Evolutionary conservation across 2,888 invertebrate genomes (phyloP), one percentile per base, ranked within the genome.

Genomic region (Drosophila emarginata): DNA sequence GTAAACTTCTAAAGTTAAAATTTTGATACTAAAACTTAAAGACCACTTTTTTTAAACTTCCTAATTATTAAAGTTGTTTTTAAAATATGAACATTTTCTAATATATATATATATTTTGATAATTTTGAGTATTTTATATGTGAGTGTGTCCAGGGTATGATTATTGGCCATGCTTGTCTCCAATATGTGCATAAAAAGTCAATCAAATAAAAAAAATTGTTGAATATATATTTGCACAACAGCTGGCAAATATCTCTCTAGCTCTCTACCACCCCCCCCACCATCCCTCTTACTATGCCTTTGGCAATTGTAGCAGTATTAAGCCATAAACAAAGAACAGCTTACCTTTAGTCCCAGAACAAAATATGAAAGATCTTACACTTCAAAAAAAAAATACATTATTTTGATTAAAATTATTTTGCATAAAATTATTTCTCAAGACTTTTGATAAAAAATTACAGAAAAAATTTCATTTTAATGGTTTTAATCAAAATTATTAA

Each of bases 291-390:
- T 3, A 18, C 9, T 18, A 15, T 45, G 18, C 9, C 40, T 18
- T 18, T 45, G 9, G 18, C 15, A 45, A 45, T 45, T 45, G 45
- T 45, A 18, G 6, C 18, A 18, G 12, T 36, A 54, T 54, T 32
- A 21, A 36, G 6, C 54, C 32, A 54, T 36, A 54, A 54, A 54
- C 18, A 36, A 54, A 54, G 26, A 21, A 26, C 54, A 54, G 36
- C 54, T 54, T 21, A 54, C 54, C 36, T 54, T 54, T 36, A 53
- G 11, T 15, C 28, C 4, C 23, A 15, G 5, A 32, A 11, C 32
- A 18, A 45, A 21, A 18, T 11, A 45, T 21, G 18, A 45, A 45
- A 45, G 45, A 21, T 21, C 45, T 45, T 45, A 21, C 45, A 45
- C 45, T 45, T 1, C n/a, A 5, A 45, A 45, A 45, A 21, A 21